Evolutionary conservation across 2,888 invertebrate species (phyloP).

Genomic region (Epinotia ramella): DNA sequence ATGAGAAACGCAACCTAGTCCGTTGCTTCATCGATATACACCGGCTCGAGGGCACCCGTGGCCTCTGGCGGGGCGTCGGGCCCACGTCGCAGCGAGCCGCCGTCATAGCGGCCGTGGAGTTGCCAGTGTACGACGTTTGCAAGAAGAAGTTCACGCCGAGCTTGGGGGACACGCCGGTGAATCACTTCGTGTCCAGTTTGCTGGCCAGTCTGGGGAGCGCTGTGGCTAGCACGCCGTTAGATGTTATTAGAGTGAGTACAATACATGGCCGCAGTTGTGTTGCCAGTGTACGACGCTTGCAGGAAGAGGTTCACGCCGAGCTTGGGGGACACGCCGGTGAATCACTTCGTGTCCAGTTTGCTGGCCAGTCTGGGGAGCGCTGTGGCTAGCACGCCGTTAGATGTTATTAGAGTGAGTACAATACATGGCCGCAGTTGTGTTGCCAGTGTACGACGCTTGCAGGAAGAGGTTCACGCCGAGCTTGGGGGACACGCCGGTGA

Average conservation of each 20-base stretch:
- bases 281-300: conserved; percentile 96
- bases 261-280: conserved; percentile 96
- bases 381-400: conserved; percentile 96
- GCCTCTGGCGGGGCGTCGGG: conserved; percentile 96
- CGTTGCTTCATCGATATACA: conserved; percentile 94
- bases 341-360: conserved; percentile 96
- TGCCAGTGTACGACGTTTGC: conserved; percentile 96
- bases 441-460: conserved; percentile 96
- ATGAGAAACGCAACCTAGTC: conserved; percentile 87
- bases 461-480: conserved; percentile 89
- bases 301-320: conserved; percentile 89
- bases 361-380: conserved; percentile 97
- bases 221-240: conserved; percentile 96
- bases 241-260: conserved; percentile 96
- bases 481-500: conserved; percentile 92
- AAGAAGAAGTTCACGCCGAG: conserved; percentile 89
- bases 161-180: conserved; percentile 92
- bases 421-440: conserved; percentile 96
- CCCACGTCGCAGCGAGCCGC: conserved; percentile 97
- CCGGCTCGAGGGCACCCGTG: conserved; percentile 92
- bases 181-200: conserved; percentile 96
- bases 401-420: conserved; percentile 96
- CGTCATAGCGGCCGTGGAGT: conserved; percentile 96
- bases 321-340: conserved; percentile 92
- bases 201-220: conserved; percentile 97